Conservation (phyloP, 2,113 vertebrate species). For the Eulemur macaco region DNA sequence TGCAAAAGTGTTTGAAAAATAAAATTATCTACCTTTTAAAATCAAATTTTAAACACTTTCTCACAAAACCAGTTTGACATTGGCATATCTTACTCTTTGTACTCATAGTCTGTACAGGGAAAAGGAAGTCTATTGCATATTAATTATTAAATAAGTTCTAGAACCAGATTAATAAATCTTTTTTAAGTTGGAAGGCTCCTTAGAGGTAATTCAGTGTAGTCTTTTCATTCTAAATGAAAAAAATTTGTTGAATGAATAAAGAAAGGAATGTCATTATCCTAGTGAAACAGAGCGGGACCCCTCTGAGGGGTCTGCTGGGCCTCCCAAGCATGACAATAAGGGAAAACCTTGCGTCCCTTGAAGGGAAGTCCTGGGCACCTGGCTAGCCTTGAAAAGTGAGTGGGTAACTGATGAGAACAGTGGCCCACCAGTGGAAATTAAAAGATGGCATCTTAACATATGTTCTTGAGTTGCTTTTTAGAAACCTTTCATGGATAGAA, state of each 20-base stretch:
- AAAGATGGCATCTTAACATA: no score
- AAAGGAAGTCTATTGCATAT: not conserved
- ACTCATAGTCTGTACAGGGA: not conserved
- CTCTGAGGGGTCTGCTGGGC: no score
- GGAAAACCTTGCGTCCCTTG: no score
- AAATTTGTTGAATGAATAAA: not conserved
- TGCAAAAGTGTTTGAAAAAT: slow-evolving; percentile 43
- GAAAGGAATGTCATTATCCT: not conserved
- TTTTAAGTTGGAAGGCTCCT: not conserved
- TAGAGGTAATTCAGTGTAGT: not conserved
- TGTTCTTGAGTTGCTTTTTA: no score
- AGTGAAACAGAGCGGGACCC: no score
- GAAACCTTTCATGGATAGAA: no score
- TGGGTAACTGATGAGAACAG: no score
- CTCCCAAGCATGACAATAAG: no score
- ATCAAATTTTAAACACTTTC: slow-evolving; percentile 36
- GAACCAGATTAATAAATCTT: not conserved
- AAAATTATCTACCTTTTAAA: slow-evolving; percentile 16
- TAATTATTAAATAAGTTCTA: slow-evolving; percentile 28
- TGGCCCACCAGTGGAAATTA: no score
- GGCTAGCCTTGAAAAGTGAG: no score
- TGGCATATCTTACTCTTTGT: not conserved
- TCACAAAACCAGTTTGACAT: not conserved
- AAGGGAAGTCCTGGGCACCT: no score
- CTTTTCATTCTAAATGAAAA: not conserved